A percentile compares a stretch with the other conserved stretches of the same genome.
Conservation (phyloP, 2,113 vertebrate species). For the Epinephelus moara region DNA sequence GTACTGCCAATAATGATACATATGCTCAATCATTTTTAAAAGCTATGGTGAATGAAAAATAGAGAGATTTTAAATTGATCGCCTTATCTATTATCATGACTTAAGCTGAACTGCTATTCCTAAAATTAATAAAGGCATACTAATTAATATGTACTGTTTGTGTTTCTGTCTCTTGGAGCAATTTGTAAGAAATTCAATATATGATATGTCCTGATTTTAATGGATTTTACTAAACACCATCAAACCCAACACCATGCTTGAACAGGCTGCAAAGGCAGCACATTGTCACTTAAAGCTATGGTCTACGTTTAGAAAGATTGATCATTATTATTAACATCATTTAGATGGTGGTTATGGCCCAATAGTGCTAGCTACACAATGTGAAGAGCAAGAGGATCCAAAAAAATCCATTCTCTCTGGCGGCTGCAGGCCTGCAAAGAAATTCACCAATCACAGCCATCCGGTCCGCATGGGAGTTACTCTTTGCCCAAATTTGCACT, state of each 20-base stretch:
- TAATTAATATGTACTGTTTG: neutral
- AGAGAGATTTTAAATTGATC: neutral
- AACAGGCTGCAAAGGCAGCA: neutral
- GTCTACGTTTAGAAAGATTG: no score
- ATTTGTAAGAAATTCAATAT: neutral
- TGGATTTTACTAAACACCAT: neutral
- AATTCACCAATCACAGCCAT: no score
- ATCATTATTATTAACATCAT: no score
- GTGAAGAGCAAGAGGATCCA: no score
- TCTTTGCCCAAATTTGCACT: no score
- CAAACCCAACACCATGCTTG: neutral
- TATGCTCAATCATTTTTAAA: neutral
- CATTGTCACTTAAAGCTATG: neutral
- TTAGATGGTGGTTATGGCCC: no score
- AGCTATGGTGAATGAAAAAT: neutral
- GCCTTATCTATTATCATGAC: neutral
- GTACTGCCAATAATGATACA: neutral
- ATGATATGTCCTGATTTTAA: neutral
- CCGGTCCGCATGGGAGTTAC: no score
- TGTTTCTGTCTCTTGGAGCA: neutral
- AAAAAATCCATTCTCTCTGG: no score
- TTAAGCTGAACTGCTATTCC: neutral
- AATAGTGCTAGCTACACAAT: no score
- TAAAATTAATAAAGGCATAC: constrained; percentile 18
- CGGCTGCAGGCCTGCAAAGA: no score